Percentiles rank a stretch among this genome's conserved stretches.
Conservation (phyloP, 1,140 invertebrate species). For the Drosophila malerkotliana region DNA sequence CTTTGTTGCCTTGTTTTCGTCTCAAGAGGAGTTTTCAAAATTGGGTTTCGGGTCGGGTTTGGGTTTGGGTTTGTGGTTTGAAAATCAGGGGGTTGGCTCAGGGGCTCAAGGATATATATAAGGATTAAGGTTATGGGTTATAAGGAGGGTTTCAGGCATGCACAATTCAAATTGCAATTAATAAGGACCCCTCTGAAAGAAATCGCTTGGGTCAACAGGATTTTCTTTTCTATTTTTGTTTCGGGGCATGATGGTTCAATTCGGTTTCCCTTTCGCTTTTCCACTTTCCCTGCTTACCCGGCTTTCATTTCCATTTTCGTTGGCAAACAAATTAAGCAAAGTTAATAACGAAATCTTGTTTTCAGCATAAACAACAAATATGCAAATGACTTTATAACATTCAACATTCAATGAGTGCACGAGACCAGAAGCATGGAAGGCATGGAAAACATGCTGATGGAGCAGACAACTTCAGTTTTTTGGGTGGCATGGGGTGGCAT, state of each 20-base stretch:
- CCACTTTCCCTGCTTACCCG: background rate
- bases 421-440: background rate
- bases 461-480: slow-evolving; percentile 30
- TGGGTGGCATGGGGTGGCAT: no score
- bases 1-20: slow-evolving; percentile 35
- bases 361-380: slow-evolving; percentile 80
- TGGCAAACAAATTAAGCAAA: slow-evolving; percentile 80
- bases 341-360: slow-evolving; percentile 82
- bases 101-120: background rate
- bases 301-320: slow-evolving; percentile 40
- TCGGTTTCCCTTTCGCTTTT: slow-evolving; percentile 34
- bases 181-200: slow-evolving; percentile 49
- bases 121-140: slow-evolving; percentile 7
- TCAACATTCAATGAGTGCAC: slow-evolving; percentile 33
- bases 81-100: background rate
- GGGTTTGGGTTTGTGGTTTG: slow-evolving; percentile 8
- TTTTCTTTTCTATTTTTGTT: slow-evolving; percentile 21
- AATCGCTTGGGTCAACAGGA: slow-evolving; percentile 74
- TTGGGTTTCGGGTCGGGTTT: slow-evolving; percentile 16
- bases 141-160: slow-evolving; percentile 13
- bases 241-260: slow-evolving; percentile 40
- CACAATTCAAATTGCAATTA: slow-evolving; percentile 66
- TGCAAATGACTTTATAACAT: slow-evolving; percentile 79
- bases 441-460: slow-evolving; percentile 57
- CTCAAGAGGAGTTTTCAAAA: slow-evolving; percentile 55